Evolutionary conservation across 2,797 vertebrate species (phyloP).

Genomic region (Carapus acus): DNA sequence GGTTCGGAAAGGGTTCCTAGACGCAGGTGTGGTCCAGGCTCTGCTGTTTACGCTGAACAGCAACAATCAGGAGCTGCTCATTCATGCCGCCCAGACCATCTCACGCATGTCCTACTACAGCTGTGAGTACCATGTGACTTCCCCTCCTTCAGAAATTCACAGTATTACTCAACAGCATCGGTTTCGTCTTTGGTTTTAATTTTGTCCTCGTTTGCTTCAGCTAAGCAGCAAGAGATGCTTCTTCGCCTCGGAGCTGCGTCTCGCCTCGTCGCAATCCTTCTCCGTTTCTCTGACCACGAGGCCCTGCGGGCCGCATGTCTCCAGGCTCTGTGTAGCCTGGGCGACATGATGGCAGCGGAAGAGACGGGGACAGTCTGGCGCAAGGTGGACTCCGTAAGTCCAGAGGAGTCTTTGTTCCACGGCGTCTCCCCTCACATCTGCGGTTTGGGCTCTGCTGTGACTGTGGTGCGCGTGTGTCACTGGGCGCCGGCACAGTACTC

Average conservation of each 20-base stretch:
- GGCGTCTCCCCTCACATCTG: slow-evolving; percentile 54
- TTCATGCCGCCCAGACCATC: slow-evolving; percentile 73
- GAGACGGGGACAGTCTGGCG: slow-evolving; percentile 67
- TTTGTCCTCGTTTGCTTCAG: slow-evolving; percentile 62
- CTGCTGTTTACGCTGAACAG: slow-evolving; percentile 78
- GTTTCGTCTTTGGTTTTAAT: too few relatives aligned
- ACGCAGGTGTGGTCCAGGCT: slow-evolving; percentile 73
- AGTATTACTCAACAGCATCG: too few relatives aligned
- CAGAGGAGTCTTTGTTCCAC: slow-evolving; percentile 59
- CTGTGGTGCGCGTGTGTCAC: slow-evolving; percentile 58
- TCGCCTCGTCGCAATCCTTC: slow-evolving; percentile 74
- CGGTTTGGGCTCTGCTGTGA: slow-evolving; percentile 62
- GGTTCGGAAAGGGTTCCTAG: slow-evolving; percentile 75
- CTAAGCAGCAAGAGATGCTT: slow-evolving; percentile 75
- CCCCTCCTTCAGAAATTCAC: neutral
- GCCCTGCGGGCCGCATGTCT: slow-evolving; percentile 75
- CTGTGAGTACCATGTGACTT: slow-evolving; percentile 64
- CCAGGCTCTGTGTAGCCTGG: slow-evolving; percentile 79
- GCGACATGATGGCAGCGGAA: slow-evolving; percentile 69
- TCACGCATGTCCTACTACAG: slow-evolving; percentile 78
- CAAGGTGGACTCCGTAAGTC: slow-evolving; percentile 38
- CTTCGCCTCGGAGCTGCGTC: slow-evolving; percentile 75
- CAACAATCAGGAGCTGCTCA: slow-evolving; percentile 76
- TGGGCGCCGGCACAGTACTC: slow-evolving; percentile 59
- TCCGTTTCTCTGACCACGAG: slow-evolving; percentile 70